Evolutionary conservation across 2,888 invertebrate species (phyloP), one percentile per base, ranked within the genome.

Genomic region (Bimastos eiseni): DNA sequence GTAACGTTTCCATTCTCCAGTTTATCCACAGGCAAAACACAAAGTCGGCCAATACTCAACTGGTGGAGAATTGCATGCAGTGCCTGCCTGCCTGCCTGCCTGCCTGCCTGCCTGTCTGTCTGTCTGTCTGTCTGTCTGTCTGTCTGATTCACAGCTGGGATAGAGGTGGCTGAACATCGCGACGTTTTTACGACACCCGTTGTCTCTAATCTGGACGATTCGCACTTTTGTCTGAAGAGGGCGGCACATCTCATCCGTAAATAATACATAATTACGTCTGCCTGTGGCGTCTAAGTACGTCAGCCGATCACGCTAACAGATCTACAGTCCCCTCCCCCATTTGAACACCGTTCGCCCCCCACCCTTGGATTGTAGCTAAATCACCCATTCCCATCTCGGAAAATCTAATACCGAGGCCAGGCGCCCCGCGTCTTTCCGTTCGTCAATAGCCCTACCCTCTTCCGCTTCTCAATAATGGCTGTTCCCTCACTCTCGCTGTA

Each of bases 201-300:
- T 70, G 70, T 70, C 70, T 70, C n/a, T 70, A 70, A 70, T 70
- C 70, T n/a, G 8, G 70, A 70, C 70, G 30, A 70, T 70, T 70
- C 70, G 70, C 70, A 70, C 70, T 70, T 70, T 70, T 70, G n/a
- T 70, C 70, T 30, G 30, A n/a, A 70, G 70, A 70, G 70, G 70
- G 30, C 6, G 70, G 4, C 30, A 8, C 8, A n/a, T n/a, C 70
- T 70, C 70, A n/a, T 70, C 30, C 30, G 70, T 70, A 70, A 70
- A 70, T 70, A 70, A 70, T 70, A 70, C 70, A 70, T 70, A 70
- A 70, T 70, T 70, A 70, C 70, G 70, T 70, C 70, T 70, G 70
- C 70, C 70, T 8, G 5, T n/a, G 70, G 70, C 70, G 70, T n/a
- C 70, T 8, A n/a, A 70, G n/a, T n/a, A n/a, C 70, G 70, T 8